A percentile compares a stretch with the other conserved stretches of the same genome.
phyloP scores from a whole-genome alignment of 2,113 vertebrate species.

The Hypanus sabinus region DNA sequence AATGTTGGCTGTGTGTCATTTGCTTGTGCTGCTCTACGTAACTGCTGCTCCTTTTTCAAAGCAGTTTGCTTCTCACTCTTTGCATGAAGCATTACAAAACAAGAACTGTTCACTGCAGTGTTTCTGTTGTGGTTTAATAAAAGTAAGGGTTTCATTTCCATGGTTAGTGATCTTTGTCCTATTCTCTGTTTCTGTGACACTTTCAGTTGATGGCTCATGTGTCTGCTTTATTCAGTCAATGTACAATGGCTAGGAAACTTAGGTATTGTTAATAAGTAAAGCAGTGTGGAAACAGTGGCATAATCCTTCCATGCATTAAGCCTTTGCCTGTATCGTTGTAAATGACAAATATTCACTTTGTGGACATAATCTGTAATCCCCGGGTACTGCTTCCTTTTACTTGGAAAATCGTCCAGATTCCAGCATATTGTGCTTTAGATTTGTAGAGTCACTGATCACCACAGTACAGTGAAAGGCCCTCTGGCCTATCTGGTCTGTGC shows the following conservation, averaged over 20 bases:
- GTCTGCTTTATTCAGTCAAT: background rate
- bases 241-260: background rate
- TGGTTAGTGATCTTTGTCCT: background rate
- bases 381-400: no score
- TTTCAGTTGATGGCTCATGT: background rate
- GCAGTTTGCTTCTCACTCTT: no score
- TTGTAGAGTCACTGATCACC: no score
- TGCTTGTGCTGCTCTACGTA: background rate
- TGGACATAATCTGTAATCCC: no score
- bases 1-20: background rate
- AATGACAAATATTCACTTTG: no score
- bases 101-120: background rate
- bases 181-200: background rate
- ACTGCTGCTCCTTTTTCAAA: background rate
- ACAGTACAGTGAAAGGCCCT: no score
- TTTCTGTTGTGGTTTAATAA: background rate
- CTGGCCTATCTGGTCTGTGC: no score
- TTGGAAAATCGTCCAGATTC: no score
- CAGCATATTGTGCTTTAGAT: no score
- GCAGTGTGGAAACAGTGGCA: no score
- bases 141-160: background rate
- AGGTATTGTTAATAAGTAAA: background rate
- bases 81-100: background rate
- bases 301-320: no score
- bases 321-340: no score